Conservation (phyloP, 2,797 vertebrate genomes). For the Girardinus metallicus region DNA sequence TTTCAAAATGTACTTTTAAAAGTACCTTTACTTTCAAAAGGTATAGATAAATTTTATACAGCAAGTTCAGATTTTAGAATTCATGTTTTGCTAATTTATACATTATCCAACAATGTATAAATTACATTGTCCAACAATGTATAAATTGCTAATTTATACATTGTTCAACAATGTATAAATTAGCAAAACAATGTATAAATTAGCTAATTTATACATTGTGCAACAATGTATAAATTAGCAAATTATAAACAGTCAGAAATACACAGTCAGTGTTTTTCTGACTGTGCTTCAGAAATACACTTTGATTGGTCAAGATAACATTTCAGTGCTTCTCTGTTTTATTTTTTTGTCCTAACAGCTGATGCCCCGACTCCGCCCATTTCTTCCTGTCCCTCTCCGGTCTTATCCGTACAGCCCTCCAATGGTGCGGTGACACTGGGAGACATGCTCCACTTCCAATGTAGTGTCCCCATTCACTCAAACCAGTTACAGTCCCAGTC, state of each 20-base stretch:
- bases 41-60: background rate
- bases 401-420: conserved; percentile 65
- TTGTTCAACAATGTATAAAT: too few species aligned
- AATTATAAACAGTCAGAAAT: too few species aligned
- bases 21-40: background rate
- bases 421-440: conserved; percentile 56
- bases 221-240: too few species aligned
- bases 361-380: background rate
- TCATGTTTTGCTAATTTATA: background rate
- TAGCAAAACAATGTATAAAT: too few species aligned
- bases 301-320: background rate
- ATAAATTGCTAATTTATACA: too few species aligned
- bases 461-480: conserved; percentile 44
- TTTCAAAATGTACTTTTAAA: background rate
- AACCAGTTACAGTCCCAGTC: conserved; percentile 21
- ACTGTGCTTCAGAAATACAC: background rate
- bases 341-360: conserved; percentile 20
- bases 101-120: background rate
- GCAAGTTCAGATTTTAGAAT: background rate
- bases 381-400: conserved; percentile 54
- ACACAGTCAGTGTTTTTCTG: background rate
- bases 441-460: conserved; percentile 68
- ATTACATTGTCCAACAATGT: too few species aligned
- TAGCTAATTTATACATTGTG: too few species aligned
- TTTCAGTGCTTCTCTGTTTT: background rate